A percentile compares a stretch with the other conserved stretches of the same genome.
These are phyloP conservation scores for Gambusia yucatana DNA, from an alignment of 2,797 vertebrate species.

Conservation along the genomic window DNA sequence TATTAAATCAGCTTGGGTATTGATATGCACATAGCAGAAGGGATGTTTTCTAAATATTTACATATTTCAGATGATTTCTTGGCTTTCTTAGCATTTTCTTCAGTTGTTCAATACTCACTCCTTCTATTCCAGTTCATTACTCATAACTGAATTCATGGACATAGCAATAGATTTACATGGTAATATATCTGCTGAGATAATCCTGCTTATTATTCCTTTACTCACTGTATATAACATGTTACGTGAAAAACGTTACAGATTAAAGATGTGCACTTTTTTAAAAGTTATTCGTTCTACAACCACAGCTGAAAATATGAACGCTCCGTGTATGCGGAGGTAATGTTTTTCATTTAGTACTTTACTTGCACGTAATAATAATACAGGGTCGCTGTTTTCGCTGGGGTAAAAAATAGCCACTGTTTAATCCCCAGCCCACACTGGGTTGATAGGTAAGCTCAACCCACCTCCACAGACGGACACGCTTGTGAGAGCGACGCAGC, in stretches of 20 bases:
- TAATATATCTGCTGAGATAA: background rate
- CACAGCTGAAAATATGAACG: background rate
- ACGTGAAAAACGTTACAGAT: background rate
- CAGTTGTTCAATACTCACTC: background rate
- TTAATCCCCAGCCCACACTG: constrained; percentile 60
- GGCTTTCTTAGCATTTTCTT: background rate
- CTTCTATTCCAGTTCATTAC: background rate
- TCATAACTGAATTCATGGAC: background rate
- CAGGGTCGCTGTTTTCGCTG: constrained; percentile 16
- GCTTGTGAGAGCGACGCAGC: constrained; percentile 29
- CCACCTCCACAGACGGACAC: constrained; percentile 41
- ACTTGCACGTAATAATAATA: background rate
- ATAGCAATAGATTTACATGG: background rate
- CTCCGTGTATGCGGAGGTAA: background rate
- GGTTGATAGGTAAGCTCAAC: constrained; percentile 58
- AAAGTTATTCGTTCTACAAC: background rate
- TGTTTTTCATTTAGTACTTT: background rate
- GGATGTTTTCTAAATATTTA: background rate
- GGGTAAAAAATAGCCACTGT: constrained; percentile 15
- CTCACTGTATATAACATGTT: background rate
- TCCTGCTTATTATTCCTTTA: background rate
- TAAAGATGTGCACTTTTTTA: background rate
- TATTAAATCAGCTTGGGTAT: background rate
- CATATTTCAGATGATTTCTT: background rate
- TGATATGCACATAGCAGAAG: background rate